Evolutionary conservation across 2,797 vertebrate genomes (phyloP).

Genomic region (Epinephelus malabaricus): DNA sequence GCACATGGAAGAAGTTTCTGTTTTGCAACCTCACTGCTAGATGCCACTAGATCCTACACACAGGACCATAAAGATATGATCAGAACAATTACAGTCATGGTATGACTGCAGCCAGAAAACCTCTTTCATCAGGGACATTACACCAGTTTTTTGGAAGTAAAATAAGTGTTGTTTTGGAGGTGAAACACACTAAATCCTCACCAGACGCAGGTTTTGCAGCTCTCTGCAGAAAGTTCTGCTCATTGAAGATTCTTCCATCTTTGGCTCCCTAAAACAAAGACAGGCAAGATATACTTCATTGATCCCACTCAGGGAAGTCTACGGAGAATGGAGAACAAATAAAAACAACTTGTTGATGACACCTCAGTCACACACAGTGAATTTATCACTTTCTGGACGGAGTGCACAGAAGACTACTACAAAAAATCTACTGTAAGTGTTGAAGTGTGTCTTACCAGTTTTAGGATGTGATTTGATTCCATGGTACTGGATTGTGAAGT

Average conservation of each 20-base stretch:
- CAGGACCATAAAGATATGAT: neutral
- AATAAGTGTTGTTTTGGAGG: neutral
- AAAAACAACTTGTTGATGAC: neutral
- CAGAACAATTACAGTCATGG: neutral
- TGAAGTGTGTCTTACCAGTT: slow-evolving; percentile 84
- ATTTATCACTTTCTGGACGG: neutral
- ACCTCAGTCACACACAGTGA: neutral
- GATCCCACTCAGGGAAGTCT: neutral
- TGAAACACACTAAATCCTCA: slow-evolving; percentile 45
- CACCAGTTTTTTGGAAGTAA: neutral
- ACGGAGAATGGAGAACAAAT: neutral
- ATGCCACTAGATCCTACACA: too few species aligned
- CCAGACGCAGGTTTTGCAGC: slow-evolving; percentile 89
- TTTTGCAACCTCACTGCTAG: too few species aligned
- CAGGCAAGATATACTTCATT: slow-evolving; percentile 1
- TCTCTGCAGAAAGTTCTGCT: slow-evolving; percentile 96
- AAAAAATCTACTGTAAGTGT: neutral
- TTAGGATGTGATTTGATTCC: slow-evolving; percentile 86
- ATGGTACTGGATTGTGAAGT: slow-evolving; percentile 68
- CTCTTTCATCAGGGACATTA: neutral
- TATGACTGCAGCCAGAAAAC: neutral
- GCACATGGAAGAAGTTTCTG: too few species aligned
- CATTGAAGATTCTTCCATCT: slow-evolving; percentile 93
- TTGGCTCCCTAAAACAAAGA: slow-evolving; percentile 88
- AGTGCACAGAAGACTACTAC: neutral